These are phyloP conservation scores for Reticulitermes speratus DNA, from an alignment of 1,140 invertebrate species.

Conservation along the genomic window DNA sequence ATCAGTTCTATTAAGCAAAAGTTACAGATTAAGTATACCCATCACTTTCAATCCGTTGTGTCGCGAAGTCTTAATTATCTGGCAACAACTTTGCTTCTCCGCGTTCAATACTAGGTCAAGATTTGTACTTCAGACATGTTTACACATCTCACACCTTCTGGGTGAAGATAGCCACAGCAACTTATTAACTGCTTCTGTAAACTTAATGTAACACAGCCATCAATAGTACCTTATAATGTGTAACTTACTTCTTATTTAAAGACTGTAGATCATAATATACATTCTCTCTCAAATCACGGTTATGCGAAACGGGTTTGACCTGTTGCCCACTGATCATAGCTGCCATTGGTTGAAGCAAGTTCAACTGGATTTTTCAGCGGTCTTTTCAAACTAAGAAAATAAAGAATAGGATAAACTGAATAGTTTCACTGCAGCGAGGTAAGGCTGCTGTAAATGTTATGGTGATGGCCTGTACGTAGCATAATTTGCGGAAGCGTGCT, in stretches of 20 bases:
- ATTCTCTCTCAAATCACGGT: background rate
- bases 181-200: background rate
- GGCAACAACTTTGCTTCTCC: background rate
- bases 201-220: background rate
- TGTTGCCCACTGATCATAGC: background rate
- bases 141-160: background rate
- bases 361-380: background rate
- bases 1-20: too few relatives aligned
- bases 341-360: background rate
- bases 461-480: too few relatives aligned
- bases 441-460: too few relatives aligned
- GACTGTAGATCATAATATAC: background rate
- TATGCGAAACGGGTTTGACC: background rate
- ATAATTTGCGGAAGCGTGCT: too few relatives aligned
- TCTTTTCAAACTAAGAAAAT: background rate
- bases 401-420: too few relatives aligned
- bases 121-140: background rate
- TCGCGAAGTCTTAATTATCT: background rate
- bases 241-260: background rate
- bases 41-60: too few relatives aligned
- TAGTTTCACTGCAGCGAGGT: too few relatives aligned
- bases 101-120: background rate
- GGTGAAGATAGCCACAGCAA: background rate
- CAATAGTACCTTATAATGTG: background rate
- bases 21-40: too few relatives aligned